Percentiles rank a stretch among this genome's conserved stretches.
Conservation (phyloP, 2,113 vertebrate genomes). For the Octodon degus region DNA sequence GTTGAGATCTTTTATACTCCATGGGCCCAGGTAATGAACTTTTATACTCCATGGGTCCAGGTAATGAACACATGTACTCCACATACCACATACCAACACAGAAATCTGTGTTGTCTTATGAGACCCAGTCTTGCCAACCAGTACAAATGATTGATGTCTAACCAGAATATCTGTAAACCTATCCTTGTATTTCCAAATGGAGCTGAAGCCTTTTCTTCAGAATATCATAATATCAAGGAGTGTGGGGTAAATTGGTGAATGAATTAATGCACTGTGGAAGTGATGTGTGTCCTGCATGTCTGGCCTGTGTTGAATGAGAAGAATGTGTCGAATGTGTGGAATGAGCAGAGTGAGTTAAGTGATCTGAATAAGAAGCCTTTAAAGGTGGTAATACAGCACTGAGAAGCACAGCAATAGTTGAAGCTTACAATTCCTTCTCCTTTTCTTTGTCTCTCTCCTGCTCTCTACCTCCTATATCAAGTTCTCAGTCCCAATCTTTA, state of each 20-base stretch:
- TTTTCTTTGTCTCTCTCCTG: slow-evolving; percentile 91
- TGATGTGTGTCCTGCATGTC: slow-evolving; percentile 82
- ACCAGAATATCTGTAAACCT: slow-evolving; percentile 94
- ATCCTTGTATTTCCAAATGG: slow-evolving; percentile 98
- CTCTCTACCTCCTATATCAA: slow-evolving; percentile 90
- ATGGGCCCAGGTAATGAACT: too few species aligned
- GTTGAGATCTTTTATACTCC: too few species aligned
- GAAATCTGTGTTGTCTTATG: slow-evolving; percentile 99
- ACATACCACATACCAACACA: slow-evolving; percentile 99
- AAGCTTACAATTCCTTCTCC: slow-evolving; percentile 88
- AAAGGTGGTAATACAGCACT: slow-evolving; percentile 85
- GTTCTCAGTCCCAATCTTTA: slow-evolving; percentile 90
- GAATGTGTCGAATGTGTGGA: slow-evolving; percentile 80
- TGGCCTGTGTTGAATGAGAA: slow-evolving; percentile 76
- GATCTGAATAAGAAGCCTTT: slow-evolving; percentile 87
- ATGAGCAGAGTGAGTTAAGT: slow-evolving; percentile 80
- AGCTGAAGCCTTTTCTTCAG: slow-evolving; percentile 95
- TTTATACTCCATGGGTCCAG: slow-evolving; percentile 84
- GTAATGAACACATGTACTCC: slow-evolving; percentile 93
- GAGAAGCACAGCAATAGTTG: slow-evolving; percentile 87
- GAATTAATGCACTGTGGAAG: slow-evolving; percentile 96
- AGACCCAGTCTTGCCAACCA: slow-evolving; percentile 97
- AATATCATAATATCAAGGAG: slow-evolving; percentile 96
- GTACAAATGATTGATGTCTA: slow-evolving; percentile 94
- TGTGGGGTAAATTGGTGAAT: slow-evolving; percentile 97